A percentile compares a stretch with the other conserved stretches of the same genome.
Evolutionary conservation across 2,888 invertebrate genomes (phyloP).

Genomic region (Hirtodrosophila histrioides): DNA sequence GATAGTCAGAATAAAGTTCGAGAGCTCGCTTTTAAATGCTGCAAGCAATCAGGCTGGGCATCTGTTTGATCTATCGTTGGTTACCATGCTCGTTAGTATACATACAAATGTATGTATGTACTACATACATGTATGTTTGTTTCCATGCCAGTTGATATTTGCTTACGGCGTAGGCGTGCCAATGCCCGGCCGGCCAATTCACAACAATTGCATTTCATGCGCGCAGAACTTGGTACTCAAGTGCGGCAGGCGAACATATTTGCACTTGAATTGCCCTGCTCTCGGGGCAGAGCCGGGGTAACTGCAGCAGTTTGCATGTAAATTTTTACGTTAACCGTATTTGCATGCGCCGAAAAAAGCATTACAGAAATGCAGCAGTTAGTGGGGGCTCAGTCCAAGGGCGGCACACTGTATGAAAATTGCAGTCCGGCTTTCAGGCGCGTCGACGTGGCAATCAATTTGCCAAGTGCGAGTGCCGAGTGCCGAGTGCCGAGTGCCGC

Average conservation of each 20-base stretch:
- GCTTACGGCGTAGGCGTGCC: conserved; percentile 19
- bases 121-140: conserved; percentile 1
- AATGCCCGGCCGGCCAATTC: conserved; percentile 52
- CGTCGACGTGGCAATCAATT: conserved; percentile 70
- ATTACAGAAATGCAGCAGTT: too few species aligned
- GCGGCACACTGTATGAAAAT: conserved; percentile 48
- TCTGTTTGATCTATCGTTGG: conserved; percentile 26
- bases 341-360: conserved; percentile 45
- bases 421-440: conserved; percentile 47
- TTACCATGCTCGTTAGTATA: conserved; percentile 18
- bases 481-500: conserved; percentile 37
- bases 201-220: conserved; percentile 76
- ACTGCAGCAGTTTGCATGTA: conserved; percentile 67
- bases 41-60: conserved; percentile 54
- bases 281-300: conserved; percentile 8
- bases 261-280: conserved; percentile 68
- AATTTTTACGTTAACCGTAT: conserved; percentile 66
- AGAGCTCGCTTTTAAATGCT: conserved; percentile 47
- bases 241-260: conserved; percentile 74
- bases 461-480: conserved; percentile 41
- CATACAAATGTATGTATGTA: background rate
- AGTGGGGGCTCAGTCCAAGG: too few species aligned
- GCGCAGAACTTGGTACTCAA: conserved; percentile 72
- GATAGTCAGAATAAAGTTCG: background rate
- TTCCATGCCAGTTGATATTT: conserved; percentile 35